Evolutionary conservation across 2,888 invertebrate genomes (phyloP).

Genomic region (Yponomeuta sedellus): DNA sequence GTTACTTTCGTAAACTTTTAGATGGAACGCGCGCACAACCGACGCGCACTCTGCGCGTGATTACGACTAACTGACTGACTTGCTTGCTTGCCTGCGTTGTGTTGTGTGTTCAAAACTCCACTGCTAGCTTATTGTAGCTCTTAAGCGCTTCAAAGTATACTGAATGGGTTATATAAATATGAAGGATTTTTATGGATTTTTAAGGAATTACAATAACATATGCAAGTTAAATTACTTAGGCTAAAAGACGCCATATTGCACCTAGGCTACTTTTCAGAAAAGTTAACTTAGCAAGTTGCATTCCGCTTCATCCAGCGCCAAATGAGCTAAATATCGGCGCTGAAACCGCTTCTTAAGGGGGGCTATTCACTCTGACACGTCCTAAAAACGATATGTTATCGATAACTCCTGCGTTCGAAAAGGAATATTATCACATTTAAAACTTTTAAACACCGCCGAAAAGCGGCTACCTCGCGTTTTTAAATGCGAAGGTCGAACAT

Average conservation of each 20-base stretch:
- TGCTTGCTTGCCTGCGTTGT: conserved; percentile 16
- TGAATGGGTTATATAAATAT: background rate
- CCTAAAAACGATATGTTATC: conserved; percentile 55
- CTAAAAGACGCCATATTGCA: background rate
- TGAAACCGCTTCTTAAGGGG: conserved; percentile 32
- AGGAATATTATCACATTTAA: conserved; percentile 11
- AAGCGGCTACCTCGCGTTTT: conserved; percentile 1
- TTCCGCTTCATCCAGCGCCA: background rate
- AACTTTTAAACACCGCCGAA: conserved; percentile 16
- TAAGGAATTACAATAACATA: no score
- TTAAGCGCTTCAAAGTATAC: conserved; percentile 11
- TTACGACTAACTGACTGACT: conserved; percentile 43
- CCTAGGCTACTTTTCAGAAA: no score
- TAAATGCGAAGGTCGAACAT: background rate
- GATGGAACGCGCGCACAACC: conserved; percentile 42
- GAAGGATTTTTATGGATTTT: no score
- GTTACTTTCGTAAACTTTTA: conserved; percentile 50
- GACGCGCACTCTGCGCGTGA: conserved; percentile 47
- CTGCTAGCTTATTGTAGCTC: conserved; percentile 8
- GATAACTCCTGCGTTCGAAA: conserved; percentile 42
- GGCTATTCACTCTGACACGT: conserved; percentile 41
- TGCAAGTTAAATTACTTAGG: background rate
- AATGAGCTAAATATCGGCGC: background rate
- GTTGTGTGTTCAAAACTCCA: conserved; percentile 6
- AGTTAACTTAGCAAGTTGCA: background rate